These are phyloP conservation scores for Hylaeus anthracinus DNA, from an alignment of 1,140 invertebrate species.

Conservation along the genomic window DNA sequence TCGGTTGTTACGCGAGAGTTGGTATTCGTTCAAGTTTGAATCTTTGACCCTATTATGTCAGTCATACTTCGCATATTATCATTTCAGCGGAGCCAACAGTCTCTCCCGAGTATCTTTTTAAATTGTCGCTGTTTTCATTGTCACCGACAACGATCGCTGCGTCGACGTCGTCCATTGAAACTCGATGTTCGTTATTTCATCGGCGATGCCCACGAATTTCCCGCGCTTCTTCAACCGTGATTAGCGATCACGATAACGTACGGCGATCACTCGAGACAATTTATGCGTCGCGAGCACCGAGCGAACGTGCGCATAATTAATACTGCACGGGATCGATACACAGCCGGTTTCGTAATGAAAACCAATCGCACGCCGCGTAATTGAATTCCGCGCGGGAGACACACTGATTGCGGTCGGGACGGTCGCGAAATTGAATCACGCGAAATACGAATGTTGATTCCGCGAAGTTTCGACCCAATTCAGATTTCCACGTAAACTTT, in stretches of 20 bases:
- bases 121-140: no score
- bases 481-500: neutral
- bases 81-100: no score
- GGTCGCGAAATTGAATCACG: neutral
- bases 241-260: neutral
- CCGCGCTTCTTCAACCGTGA: neutral
- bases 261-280: neutral
- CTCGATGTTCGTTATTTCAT: neutral
- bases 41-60: no score
- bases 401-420: conserved; percentile 19
- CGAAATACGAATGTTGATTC: neutral
- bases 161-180: no score
- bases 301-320: conserved; percentile 30
- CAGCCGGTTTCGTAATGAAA: conserved; percentile 43
- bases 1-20: no score
- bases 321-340: conserved; percentile 18
- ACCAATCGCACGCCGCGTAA: conserved; percentile 36
- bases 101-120: no score
- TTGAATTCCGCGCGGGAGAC: conserved; percentile 19
- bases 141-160: no score
- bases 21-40: no score
- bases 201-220: neutral
- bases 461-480: neutral
- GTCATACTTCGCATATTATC: no score
- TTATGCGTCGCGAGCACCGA: conserved; percentile 1